Conservation (phyloP, 2,797 vertebrate genomes). For the Dallia pectoralis region DNA sequence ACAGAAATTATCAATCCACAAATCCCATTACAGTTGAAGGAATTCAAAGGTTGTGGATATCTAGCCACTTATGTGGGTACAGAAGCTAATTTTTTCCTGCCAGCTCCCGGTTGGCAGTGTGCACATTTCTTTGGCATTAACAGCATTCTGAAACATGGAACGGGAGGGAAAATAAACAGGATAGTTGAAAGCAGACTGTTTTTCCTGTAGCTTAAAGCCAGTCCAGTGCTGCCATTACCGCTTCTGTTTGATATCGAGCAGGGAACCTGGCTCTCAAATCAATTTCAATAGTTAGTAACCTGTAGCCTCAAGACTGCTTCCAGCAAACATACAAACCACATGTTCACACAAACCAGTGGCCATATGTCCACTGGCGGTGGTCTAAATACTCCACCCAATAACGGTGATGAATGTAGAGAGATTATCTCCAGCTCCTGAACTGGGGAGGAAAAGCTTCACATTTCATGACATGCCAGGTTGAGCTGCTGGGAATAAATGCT, state of each 20-base stretch:
- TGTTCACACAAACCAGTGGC: neutral
- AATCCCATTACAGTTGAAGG: conserved; percentile 33
- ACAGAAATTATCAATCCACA: conserved; percentile 31
- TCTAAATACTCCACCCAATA: neutral
- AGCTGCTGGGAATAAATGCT: neutral
- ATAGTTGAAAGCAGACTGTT: no score
- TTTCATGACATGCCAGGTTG: neutral
- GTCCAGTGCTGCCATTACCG: no score
- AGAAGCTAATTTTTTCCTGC: neutral
- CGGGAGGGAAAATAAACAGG: no score
- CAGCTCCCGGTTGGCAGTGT: no score
- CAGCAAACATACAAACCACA: neutral
- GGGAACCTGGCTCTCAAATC: no score
- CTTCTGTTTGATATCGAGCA: no score
- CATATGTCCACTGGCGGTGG: neutral
- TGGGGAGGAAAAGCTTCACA: neutral
- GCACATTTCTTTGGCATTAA: no score
- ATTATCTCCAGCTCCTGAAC: neutral
- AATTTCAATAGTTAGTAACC: no score
- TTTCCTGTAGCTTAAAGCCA: no score
- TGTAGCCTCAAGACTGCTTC: no score
- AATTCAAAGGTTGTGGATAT: conserved; percentile 55
- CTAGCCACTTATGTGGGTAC: conserved; percentile 64
- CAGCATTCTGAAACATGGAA: no score
- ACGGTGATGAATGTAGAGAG: neutral